A percentile compares a stretch with the other conserved stretches of the same genome.
Conservation (phyloP, 1,140 invertebrate genomes). For the Pseudomyrmex sp. region DNA sequence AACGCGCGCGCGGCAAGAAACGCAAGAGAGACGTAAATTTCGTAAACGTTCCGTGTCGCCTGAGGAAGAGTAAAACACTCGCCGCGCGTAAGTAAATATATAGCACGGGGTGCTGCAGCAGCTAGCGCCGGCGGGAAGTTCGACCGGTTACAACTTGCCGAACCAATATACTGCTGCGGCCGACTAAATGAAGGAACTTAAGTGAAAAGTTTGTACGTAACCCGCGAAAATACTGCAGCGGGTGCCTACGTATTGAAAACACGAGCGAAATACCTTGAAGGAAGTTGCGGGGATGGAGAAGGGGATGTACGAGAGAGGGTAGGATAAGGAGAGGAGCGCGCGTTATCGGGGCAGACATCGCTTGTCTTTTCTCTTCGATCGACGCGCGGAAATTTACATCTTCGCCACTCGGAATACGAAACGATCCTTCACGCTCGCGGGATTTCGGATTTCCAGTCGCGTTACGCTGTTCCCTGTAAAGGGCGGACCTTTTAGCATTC, state of each 20-base stretch:
- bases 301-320: neutral
- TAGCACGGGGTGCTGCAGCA: neutral
- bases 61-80: slow-evolving; percentile 70
- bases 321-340: slow-evolving; percentile 19
- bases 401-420: slow-evolving; percentile 66
- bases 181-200: slow-evolving; percentile 81
- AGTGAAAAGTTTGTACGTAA: slow-evolving; percentile 81
- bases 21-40: slow-evolving; percentile 57
- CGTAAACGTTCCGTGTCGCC: slow-evolving; percentile 66
- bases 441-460: slow-evolving; percentile 54
- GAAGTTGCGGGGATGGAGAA: slow-evolving; percentile 47
- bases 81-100: slow-evolving; percentile 78
- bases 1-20: slow-evolving; percentile 46
- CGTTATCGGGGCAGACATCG: slow-evolving; percentile 27
- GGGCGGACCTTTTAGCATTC: slow-evolving; percentile 51
- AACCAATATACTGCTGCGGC: slow-evolving; percentile 78
- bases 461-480: slow-evolving; percentile 45
- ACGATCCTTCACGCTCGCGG: slow-evolving; percentile 56
- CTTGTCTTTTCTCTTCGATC: slow-evolving; percentile 31
- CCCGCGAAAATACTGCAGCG: slow-evolving; percentile 74
- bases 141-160: slow-evolving; percentile 77
- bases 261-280: slow-evolving; percentile 60
- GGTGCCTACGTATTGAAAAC: slow-evolving; percentile 73
- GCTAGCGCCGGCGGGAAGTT: slow-evolving; percentile 72
- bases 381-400: slow-evolving; percentile 68